phyloP scores from a whole-genome alignment of 1,140 invertebrate species.

The Stegodyphus dumicola region DNA sequence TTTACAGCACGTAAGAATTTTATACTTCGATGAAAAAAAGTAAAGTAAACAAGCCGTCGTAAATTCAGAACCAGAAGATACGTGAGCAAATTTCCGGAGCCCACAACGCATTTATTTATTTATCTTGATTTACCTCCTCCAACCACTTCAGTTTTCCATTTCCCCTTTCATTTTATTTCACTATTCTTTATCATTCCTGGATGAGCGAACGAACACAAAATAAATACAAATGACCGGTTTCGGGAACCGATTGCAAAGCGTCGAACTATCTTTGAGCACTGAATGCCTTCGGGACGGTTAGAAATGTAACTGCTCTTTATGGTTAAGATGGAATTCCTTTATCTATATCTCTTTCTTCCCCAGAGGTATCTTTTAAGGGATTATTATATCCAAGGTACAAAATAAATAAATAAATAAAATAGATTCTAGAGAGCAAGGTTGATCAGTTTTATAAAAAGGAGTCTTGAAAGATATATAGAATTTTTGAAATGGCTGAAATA shows the following conservation, averaged over 20 bases:
- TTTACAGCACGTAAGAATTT: constrained; percentile 29
- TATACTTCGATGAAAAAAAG: constrained; percentile 16
- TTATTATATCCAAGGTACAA: constrained; percentile 35
- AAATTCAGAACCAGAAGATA: constrained; percentile 15
- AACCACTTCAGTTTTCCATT: constrained; percentile 11
- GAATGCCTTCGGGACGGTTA: not conserved
- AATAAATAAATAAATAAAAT: not conserved
- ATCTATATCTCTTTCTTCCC: not conserved
- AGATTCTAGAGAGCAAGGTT: not conserved
- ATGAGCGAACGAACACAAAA: constrained; percentile 13
- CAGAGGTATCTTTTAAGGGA: constrained; percentile 17
- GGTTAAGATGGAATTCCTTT: constrained; percentile 37
- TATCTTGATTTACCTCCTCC: constrained; percentile 23
- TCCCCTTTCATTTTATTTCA: constrained; percentile 19
- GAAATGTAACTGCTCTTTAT: constrained; percentile 27
- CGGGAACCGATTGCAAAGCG: constrained; percentile 17
- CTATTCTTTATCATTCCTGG: not conserved
- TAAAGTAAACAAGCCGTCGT: no score
- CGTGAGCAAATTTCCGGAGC: constrained; percentile 35
- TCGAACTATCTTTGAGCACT: not conserved
- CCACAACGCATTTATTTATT: constrained; percentile 7
- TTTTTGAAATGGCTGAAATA: no score
- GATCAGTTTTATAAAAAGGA: constrained; percentile 17
- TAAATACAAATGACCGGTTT: constrained; percentile 44
- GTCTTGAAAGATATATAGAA: no score